These are phyloP conservation scores for Deroptyus accipitrinus DNA, from an alignment of 2,113 vertebrate genomes.

Conservation along the genomic window DNA sequence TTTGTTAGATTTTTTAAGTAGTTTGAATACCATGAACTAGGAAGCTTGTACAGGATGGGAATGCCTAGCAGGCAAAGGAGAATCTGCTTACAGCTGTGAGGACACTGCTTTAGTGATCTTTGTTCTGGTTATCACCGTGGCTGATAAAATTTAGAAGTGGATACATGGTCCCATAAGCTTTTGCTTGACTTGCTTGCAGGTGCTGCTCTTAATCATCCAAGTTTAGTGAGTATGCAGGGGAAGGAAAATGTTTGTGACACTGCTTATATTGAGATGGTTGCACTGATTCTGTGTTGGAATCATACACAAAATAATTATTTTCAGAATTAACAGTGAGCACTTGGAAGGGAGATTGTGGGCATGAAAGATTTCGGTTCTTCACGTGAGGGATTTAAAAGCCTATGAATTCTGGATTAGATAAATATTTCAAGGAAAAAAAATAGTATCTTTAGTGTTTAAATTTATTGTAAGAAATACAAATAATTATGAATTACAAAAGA, in stretches of 20 bases:
- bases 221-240: background rate
- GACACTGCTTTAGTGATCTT: background rate
- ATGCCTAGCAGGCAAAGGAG: background rate
- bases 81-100: background rate
- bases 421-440: constrained; percentile 47
- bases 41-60: background rate
- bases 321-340: background rate
- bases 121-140: background rate
- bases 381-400: background rate
- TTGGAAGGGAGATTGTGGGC: background rate
- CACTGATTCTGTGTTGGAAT: background rate
- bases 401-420: constrained; percentile 1
- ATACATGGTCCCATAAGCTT: background rate
- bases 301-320: background rate
- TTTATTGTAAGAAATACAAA: constrained; percentile 68
- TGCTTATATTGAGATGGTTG: background rate
- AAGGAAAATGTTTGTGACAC: background rate
- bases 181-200: background rate
- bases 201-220: background rate
- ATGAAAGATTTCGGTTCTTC: background rate
- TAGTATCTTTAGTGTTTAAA: constrained; percentile 34
- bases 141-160: background rate
- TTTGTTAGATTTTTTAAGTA: background rate
- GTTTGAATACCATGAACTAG: background rate
- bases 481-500: constrained; percentile 66